These are phyloP conservation scores for Naso thynnoides DNA, from an alignment of 2,797 vertebrate genomes.

Conservation along the genomic window DNA sequence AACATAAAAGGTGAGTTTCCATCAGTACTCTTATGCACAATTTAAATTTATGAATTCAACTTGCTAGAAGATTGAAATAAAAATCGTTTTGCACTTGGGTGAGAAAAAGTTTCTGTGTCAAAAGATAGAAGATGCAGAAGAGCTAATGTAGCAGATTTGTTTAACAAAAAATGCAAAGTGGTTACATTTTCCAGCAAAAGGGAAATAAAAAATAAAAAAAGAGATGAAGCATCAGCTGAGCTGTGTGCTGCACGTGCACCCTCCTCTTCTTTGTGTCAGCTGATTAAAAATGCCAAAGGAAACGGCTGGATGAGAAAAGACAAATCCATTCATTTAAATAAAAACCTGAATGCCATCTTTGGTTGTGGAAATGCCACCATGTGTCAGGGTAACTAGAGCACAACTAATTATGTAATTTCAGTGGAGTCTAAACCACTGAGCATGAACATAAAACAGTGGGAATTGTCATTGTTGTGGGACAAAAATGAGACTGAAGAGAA, in stretches of 20 bases:
- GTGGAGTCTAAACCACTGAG: background rate
- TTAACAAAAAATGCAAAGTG: too few relatives aligned
- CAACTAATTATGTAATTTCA: background rate
- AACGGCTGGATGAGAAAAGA: background rate
- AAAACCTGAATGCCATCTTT: slow-evolving; percentile 14
- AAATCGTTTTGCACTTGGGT: background rate
- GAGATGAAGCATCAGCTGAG: background rate
- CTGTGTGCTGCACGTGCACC: background rate
- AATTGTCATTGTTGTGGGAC: background rate
- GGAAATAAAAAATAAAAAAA: background rate
- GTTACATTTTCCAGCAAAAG: too few relatives aligned
- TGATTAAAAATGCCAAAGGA: slow-evolving; percentile 9
- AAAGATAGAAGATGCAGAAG: too few relatives aligned
- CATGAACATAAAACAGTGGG: background rate
- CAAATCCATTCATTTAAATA: background rate
- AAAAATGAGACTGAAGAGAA: background rate
- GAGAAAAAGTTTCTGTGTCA: background rate
- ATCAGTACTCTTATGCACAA: background rate
- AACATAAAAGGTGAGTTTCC: background rate
- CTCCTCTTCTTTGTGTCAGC: background rate
- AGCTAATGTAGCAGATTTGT: too few relatives aligned
- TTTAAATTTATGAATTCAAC: background rate
- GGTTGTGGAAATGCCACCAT: slow-evolving; percentile 11
- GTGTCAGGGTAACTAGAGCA: background rate
- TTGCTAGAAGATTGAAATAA: background rate